phyloP scores from a whole-genome alignment of 2,797 vertebrate genomes.

The Takifugu ocellatus region DNA sequence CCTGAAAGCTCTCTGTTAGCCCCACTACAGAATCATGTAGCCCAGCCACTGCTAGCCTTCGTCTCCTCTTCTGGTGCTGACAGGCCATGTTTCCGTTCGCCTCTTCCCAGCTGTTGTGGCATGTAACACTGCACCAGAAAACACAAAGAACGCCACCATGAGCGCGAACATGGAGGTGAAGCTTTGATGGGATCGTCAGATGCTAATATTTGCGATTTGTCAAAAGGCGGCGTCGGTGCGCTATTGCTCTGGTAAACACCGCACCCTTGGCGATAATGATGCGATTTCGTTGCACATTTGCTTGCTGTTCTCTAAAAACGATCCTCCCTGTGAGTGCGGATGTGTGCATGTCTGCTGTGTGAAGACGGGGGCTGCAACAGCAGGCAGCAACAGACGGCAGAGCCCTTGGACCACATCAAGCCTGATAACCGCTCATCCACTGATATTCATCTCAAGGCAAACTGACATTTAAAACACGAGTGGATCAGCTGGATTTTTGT shows the following conservation, averaged over 20 bases:
- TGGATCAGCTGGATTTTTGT: constrained; percentile 32
- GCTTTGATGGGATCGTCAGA: too few relatives aligned
- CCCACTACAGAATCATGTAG: too few relatives aligned
- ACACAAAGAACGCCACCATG: too few relatives aligned
- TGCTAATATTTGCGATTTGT: too few relatives aligned
- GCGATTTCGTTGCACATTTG: constrained; percentile 55
- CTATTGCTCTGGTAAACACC: constrained; percentile 13
- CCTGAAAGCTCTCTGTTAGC: too few relatives aligned
- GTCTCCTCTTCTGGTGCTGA: too few relatives aligned
- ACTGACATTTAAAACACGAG: constrained; percentile 47
- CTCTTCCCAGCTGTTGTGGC: too few relatives aligned
- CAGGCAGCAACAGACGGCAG: constrained; percentile 50
- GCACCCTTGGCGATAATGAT: constrained; percentile 48
- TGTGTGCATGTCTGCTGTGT: constrained; percentile 34
- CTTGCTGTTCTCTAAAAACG: constrained; percentile 35
- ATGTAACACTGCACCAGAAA: too few relatives aligned
- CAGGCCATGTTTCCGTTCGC: too few relatives aligned
- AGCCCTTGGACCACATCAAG: constrained; percentile 51
- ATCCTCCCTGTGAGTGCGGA: constrained; percentile 25
- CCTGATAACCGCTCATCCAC: constrained; percentile 36
- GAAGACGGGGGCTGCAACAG: constrained; percentile 41
- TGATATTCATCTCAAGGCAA: constrained; percentile 37
- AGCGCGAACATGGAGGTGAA: too few relatives aligned
- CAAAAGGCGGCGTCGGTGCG: neutral
- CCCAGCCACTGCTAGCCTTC: too few relatives aligned